Conservation (phyloP, 2,888 invertebrate species). For the Rhagophthalmus giganteus region DNA sequence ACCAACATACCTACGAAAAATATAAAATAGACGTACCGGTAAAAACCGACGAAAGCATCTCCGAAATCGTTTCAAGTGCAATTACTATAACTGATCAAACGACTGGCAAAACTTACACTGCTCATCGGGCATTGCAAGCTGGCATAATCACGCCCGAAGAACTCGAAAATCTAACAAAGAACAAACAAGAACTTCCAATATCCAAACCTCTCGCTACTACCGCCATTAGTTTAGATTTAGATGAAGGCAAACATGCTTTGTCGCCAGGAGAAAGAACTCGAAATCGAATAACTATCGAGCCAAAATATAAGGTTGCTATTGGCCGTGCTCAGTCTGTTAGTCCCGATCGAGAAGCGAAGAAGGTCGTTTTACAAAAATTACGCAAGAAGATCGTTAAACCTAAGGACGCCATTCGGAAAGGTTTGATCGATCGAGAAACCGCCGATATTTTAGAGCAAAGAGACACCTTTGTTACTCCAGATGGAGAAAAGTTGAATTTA, state of each 20-base stretch:
- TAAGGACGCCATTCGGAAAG: conserved; percentile 75
- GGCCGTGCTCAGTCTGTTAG: conserved; percentile 63
- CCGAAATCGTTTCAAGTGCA: conserved; percentile 26
- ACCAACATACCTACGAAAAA: conserved; percentile 59
- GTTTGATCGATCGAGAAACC: conserved; percentile 77
- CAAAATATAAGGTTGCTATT: conserved; percentile 68
- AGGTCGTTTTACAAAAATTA: conserved; percentile 75
- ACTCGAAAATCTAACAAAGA: conserved; percentile 48
- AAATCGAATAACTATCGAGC: conserved; percentile 62
- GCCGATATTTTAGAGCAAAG: conserved; percentile 69
- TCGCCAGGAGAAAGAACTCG: conserved; percentile 64
- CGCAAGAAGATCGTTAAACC: conserved; percentile 75
- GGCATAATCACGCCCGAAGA: conserved; percentile 41
- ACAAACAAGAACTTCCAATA: conserved; percentile 38
- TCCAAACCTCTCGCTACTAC: conserved; percentile 46
- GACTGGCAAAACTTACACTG: conserved; percentile 53
- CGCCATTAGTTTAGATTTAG: conserved; percentile 44
- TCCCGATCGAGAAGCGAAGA: conserved; percentile 67
- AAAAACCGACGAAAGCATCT: conserved; percentile 18
- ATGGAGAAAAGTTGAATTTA: conserved; percentile 69
- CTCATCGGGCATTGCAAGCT: conserved; percentile 53
- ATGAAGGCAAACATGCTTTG: conserved; percentile 48
- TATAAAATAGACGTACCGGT: conserved; percentile 56
- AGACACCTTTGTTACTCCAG: conserved; percentile 60
- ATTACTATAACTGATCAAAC: conserved; percentile 53